A percentile compares a stretch with the other conserved stretches of the same genome.
Evolutionary conservation across 2,888 invertebrate genomes (phyloP).

Genomic region (Panopea generosa): DNA sequence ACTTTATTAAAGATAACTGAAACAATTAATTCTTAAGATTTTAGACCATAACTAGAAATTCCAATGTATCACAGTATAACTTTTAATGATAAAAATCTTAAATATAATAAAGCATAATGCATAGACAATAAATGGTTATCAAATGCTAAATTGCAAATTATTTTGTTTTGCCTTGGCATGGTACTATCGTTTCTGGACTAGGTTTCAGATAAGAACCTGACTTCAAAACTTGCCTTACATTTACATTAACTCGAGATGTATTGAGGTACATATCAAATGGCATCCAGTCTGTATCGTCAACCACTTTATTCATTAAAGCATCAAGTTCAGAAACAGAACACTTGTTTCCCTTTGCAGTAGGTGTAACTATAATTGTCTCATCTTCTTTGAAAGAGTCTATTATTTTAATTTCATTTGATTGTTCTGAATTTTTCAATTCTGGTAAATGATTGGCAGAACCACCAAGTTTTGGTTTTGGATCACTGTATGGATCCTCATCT

Average conservation of each 20-base stretch:
- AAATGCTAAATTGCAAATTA: not conserved
- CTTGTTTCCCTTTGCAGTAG: slow-evolving; percentile 27
- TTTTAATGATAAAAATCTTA: too few relatives aligned
- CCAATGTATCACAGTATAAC: too few relatives aligned
- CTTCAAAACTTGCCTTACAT: slow-evolving; percentile 94
- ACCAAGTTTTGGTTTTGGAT: too few relatives aligned
- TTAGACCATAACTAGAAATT: too few relatives aligned
- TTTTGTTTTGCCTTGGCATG: slow-evolving; percentile 34
- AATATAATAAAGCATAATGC: too few relatives aligned
- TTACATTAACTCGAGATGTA: slow-evolving; percentile 95
- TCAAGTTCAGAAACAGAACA: slow-evolving; percentile 40
- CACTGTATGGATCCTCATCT: slow-evolving; percentile 51
- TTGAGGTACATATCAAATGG: slow-evolving; percentile 87
- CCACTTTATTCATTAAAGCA: slow-evolving; percentile 55
- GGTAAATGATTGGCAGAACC: slow-evolving; percentile 15
- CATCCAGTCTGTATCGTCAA: slow-evolving; percentile 60
- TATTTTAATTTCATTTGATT: slow-evolving; percentile 14
- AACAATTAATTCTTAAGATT: too few relatives aligned
- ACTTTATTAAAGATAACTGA: too few relatives aligned
- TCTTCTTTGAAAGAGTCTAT: slow-evolving; percentile 6
- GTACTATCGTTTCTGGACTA: slow-evolving; percentile 40
- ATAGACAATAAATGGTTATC: too few relatives aligned
- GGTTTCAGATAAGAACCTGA: slow-evolving; percentile 34
- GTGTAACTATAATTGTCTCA: slow-evolving; percentile 31
- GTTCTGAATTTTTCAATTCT: slow-evolving; percentile 21